Evolutionary conservation across 2,888 invertebrate genomes (phyloP).

Genomic region (Geotrupes spiniger): DNA sequence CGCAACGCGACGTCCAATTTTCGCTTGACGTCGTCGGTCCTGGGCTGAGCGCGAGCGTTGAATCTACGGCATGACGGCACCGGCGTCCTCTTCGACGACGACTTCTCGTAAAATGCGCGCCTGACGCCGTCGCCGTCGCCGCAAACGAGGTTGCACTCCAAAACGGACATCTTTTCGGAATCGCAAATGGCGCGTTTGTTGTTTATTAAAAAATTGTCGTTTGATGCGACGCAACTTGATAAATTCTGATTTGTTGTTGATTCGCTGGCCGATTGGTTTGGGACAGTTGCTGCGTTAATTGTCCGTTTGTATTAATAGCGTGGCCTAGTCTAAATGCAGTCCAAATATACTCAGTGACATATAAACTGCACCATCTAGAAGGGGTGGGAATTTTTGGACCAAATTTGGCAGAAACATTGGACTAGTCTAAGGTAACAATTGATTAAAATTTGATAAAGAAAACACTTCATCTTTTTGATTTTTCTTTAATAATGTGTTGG

Average conservation of each 20-base stretch:
- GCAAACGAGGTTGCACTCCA: slow-evolving; percentile 24
- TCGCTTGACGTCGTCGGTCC: slow-evolving; percentile 26
- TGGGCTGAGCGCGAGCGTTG: slow-evolving; percentile 31
- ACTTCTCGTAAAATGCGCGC: slow-evolving; percentile 19
- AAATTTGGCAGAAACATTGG: too few relatives aligned
- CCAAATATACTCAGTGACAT: too few relatives aligned
- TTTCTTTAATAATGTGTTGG: too few relatives aligned
- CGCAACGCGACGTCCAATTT: slow-evolving; percentile 33
- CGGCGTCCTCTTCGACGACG: slow-evolving; percentile 31
- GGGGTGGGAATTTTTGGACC: too few relatives aligned
- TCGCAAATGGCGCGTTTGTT: background rate
- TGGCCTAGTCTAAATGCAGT: too few relatives aligned
- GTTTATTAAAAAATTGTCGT: slow-evolving; percentile 2
- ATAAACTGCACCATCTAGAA: too few relatives aligned
- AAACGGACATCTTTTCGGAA: slow-evolving; percentile 18
- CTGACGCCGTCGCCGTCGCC: slow-evolving; percentile 39
- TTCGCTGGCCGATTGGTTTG: too few relatives aligned
- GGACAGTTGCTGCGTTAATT: too few relatives aligned
- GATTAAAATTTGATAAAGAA: too few relatives aligned
- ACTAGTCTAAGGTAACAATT: too few relatives aligned
- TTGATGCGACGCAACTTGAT: slow-evolving; percentile 1
- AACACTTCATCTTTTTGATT: too few relatives aligned
- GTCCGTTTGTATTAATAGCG: too few relatives aligned
- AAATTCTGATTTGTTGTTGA: background rate
- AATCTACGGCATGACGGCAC: slow-evolving; percentile 39